Percentiles rank a stretch among this genome's conserved stretches.
These are phyloP conservation scores for Clarias fuscus DNA, from an alignment of 2,797 vertebrate species.

Conservation along the genomic window DNA sequence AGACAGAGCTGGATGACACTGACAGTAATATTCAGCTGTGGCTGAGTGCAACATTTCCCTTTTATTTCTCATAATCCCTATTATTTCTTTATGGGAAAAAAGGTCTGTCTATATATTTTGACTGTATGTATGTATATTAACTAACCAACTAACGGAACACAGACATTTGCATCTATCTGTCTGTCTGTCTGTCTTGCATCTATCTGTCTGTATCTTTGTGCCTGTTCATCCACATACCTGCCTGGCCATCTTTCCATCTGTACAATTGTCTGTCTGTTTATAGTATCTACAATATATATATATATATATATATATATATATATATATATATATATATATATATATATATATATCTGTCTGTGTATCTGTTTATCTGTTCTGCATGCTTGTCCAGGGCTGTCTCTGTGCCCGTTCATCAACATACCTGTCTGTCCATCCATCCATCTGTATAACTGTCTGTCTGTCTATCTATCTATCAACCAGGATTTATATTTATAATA, in stretches of 20 bases:
- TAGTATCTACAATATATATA: too few species aligned
- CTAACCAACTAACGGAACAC: not conserved
- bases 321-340: not conserved
- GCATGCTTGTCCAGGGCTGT: too few species aligned
- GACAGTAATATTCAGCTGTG: not conserved
- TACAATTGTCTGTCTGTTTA: not conserved
- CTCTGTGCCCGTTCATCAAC: too few species aligned
- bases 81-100: too few species aligned
- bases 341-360: not conserved
- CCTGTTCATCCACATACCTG: too few species aligned
- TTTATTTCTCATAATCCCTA: too few species aligned
- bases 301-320: not conserved
- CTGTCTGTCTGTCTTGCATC: not conserved
- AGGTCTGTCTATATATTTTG: too few species aligned
- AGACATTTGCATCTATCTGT: not conserved
- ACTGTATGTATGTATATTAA: too few species aligned
- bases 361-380: not conserved
- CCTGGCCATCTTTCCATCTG: too few species aligned
- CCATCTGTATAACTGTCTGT: not conserved
- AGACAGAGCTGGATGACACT: too few species aligned
- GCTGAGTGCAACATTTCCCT: not conserved
- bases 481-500: not conserved
- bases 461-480: not conserved
- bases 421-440: not conserved
- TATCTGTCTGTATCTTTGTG: not conserved